phyloP scores from a whole-genome alignment of 2,113 vertebrate genomes.

The Enhydra lutris region DNA sequence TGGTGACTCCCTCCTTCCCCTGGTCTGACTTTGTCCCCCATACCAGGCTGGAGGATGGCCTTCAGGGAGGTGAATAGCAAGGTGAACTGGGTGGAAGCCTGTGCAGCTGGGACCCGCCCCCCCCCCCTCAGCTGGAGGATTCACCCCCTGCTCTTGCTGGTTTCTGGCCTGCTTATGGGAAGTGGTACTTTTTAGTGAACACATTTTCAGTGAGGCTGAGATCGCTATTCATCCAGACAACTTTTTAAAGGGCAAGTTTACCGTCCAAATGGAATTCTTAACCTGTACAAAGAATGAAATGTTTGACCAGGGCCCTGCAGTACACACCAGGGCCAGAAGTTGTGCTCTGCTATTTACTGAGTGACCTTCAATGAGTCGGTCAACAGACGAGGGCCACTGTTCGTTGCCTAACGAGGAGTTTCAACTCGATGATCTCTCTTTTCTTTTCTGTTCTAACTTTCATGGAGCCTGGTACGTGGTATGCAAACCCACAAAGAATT shows the following conservation, averaged over 20 bases:
- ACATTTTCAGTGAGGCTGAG: background rate
- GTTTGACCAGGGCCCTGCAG: background rate
- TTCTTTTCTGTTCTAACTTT: conserved; percentile 38
- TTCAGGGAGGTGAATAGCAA: background rate
- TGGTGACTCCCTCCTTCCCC: background rate
- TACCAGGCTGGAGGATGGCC: background rate
- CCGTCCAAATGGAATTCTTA: background rate
- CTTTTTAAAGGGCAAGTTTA: background rate
- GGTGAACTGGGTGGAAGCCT: background rate
- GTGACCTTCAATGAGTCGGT: background rate
- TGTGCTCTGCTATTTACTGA: background rate
- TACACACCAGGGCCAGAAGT: background rate
- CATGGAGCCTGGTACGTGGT: background rate
- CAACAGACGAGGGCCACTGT: background rate
- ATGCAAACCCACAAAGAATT: background rate
- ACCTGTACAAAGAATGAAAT: background rate
- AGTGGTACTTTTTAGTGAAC: background rate
- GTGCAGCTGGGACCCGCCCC: too few species aligned
- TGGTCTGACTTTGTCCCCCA: background rate
- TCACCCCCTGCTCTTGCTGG: background rate
- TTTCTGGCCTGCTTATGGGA: background rate
- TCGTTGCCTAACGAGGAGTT: background rate
- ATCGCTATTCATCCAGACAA: background rate
- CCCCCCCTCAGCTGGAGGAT: background rate
- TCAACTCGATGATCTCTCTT: background rate